Base-by-base conservation (phyloP, 2,888 invertebrate genomes). In the Shargacucullia verbasci region DNA sequence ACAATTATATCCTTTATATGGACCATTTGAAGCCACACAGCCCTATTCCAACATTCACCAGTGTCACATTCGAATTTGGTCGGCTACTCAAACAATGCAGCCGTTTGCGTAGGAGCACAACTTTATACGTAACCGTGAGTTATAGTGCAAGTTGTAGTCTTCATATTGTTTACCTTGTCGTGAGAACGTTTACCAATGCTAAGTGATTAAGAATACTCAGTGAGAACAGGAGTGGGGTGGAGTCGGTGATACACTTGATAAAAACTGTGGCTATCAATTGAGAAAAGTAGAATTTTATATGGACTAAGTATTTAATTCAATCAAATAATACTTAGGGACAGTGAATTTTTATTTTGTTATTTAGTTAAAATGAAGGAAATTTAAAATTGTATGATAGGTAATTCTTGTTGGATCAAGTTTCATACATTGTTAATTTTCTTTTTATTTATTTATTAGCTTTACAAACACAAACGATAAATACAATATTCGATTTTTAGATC, bases 131-230 rank as follows among this genome's bases (percentile, higher is more conserved):
- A 78, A 75, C 80, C 48, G 81, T 93, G 91, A 93, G 84, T 94
- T 93, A 93, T 92, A 86, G 93, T 86, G 82, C 87, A 91, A 94
- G 87, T 94, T 91, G 83, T 86, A 84, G 83, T 87, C 89, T 88
- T 94, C 92, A 91, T 92, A 94, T 91, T 94, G 94, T 94, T 94
- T 94, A 92, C 94, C 92, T 92, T 92, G 93, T 92, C 92, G 88
- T 84, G 86, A 80, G 82, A 85, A 80, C 90, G 88, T 86, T 89
- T 89, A 89, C 91, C 90, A 89, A 88, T 92, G 91, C 89, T 92
- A 94, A 94, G 92, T 94, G 94, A 94, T 94, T 94, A 94, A 89
- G 94, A 93, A 91, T 92, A 88, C 89, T 86, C 80, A 73, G 70
- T 71, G 76, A 78, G 86, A 73, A 84, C 74, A 78, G 33, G 6